phyloP scores from a whole-genome alignment of 2,113 vertebrate species.

The Syngnathus scovelli region DNA sequence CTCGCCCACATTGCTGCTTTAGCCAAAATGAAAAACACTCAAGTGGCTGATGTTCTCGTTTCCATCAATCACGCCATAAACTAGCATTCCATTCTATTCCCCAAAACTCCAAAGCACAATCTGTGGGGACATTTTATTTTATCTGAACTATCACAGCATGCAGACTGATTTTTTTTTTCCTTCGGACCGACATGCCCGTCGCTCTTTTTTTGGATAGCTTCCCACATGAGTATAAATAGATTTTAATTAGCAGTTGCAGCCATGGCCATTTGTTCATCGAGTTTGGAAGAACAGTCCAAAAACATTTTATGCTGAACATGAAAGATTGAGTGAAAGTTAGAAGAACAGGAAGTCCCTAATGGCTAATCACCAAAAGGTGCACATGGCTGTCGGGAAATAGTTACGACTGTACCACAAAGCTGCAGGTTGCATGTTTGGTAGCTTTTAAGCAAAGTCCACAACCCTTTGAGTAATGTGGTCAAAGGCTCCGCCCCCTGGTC shows the following conservation, averaged over 20 bases:
- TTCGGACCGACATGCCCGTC: constrained; percentile 10
- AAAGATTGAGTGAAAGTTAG: constrained; percentile 43
- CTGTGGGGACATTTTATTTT: constrained; percentile 25
- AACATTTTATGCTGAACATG: constrained; percentile 36
- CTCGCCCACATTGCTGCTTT: not conserved
- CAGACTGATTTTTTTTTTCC: constrained; percentile 23
- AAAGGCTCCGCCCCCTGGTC: too few relatives aligned
- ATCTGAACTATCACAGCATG: constrained; percentile 31
- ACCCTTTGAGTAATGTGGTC: not conserved
- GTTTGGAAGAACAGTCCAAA: constrained; percentile 37
- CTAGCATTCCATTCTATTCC: constrained; percentile 9
- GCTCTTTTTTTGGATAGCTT: constrained; percentile 54
- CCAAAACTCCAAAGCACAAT: constrained; percentile 10
- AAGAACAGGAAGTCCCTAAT: constrained; percentile 46
- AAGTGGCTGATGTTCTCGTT: not conserved
- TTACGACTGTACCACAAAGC: constrained; percentile 12
- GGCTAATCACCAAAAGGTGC: not conserved
- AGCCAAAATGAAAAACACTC: not conserved
- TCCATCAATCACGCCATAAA: constrained; percentile 5
- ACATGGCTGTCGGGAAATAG: not conserved
- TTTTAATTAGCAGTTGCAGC: constrained; percentile 68
- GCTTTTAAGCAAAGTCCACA: not conserved
- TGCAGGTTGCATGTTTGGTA: not conserved
- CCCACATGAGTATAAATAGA: constrained; percentile 69
- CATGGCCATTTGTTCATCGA: constrained; percentile 63